Evolutionary conservation across 2,888 invertebrate species (phyloP).

Genomic region (Drosophila meridiana): DNA sequence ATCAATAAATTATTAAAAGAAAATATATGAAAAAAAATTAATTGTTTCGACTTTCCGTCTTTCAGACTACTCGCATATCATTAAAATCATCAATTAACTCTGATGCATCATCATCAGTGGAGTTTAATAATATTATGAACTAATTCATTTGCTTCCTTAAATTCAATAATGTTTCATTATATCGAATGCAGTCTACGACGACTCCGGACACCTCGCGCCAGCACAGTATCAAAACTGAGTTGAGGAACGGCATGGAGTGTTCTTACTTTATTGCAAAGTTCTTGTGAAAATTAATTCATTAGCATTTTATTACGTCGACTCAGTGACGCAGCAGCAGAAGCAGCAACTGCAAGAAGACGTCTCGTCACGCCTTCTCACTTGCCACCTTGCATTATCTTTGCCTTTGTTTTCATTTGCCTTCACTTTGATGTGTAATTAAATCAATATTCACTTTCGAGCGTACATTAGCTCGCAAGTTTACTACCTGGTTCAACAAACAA

Average conservation of each 20-base stretch:
- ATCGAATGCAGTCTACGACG: conserved; percentile 46
- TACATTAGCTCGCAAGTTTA: conserved; percentile 42
- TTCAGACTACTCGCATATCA: too few relatives aligned
- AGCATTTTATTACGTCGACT: conserved; percentile 73
- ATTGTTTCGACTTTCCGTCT: too few relatives aligned
- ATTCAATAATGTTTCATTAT: conserved; percentile 39
- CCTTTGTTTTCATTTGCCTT: conserved; percentile 44
- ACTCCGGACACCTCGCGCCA: too few relatives aligned
- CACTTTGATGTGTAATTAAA: conserved; percentile 79
- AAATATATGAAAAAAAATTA: too few relatives aligned
- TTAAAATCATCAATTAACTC: too few relatives aligned
- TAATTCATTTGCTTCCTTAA: conserved; percentile 48
- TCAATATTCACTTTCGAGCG: conserved; percentile 71
- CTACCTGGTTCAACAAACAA: conserved; percentile 42
- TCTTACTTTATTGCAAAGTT: conserved; percentile 56
- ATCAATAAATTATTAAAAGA: too few relatives aligned
- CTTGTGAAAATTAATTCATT: conserved; percentile 75
- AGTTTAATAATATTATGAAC: conserved; percentile 52
- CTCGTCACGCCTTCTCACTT: not conserved
- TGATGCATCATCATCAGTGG: not conserved
- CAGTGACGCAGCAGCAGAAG: conserved; percentile 21
- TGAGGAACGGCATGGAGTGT: too few relatives aligned
- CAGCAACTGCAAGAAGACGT: conserved; percentile 9
- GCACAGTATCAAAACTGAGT: too few relatives aligned
- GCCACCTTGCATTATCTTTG: not conserved